Evolutionary conservation across 2,888 invertebrate species (phyloP), one percentile per base, ranked within the genome.

Genomic region (Muschampia plurimacula): DNA sequence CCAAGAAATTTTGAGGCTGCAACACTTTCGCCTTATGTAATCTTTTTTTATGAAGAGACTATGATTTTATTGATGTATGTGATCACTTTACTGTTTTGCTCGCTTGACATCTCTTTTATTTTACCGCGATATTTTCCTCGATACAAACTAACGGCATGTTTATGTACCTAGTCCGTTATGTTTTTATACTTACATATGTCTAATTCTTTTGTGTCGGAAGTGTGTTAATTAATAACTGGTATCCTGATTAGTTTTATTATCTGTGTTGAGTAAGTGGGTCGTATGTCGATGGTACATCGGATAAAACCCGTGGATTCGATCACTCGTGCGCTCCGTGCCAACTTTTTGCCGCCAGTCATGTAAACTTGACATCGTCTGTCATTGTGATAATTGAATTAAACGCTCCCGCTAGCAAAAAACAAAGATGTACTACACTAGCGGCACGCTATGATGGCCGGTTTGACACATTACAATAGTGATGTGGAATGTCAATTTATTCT

Each of bases 171-270:
- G 22, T 60, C 78, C 77, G 77, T 77, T 77, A 78, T 73, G 76
- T 74, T 72, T 80, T 72, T 76, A 78, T 67, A 46, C 10, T 2
- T 57, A 13, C 36, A 13, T 60, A 65, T 28, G 70, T 76, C 74
- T 75, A 74, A 78, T 72, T 84, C 86, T 84, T 85, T 89, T 88
- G 86, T 88, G 79, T 83, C 75, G 74, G 77, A 89, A 89, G 88
- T 88, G 87, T 90, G 86, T 87, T 87, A 89, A 88, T 91, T 91
- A 89, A 89, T 90, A 86, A 87, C 85, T 85, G 85, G 83, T 86
- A 85, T 87, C 86, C 87, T 89, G 88, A 91, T 89, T 88, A 88
- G 79, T 83, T 84, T 84, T 86, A 72, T 67, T 67, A 28, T 9
- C 67, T 22, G 67, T 57, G 67, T 72, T 82, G 82, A 82, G 85